Evolutionary conservation across 2,888 invertebrate species (phyloP), one percentile per base, ranked within the genome.

Genomic region (Colostygia pectinataria): DNA sequence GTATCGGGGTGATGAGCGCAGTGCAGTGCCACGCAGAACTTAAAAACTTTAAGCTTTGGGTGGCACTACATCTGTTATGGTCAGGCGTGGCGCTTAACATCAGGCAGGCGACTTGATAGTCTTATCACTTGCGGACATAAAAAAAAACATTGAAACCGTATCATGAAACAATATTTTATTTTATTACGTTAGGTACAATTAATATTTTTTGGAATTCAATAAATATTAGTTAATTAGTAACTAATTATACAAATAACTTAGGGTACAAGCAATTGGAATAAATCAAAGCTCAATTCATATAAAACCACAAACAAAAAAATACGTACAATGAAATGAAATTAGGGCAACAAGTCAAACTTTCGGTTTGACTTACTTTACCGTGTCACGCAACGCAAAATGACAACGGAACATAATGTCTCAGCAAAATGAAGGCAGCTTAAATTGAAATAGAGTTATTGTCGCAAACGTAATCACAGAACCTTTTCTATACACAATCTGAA

Each of bases 271-370:
- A 28, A 42, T 18, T 40, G 9, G 20, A 61, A 76, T 78, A 81
- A 83, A 82, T 82, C 76, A 80, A 72, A 74, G 69, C 65, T 65
- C 70, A 67, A 77, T 74, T 70, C 74, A 70, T 74, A 76, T 80
- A 80, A 82, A 83, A 72, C 71, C 65, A 61, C 63, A 69, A 77
- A 77, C 68, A 71, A 77, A 81, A 78, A 81, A 76, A 73, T n/a
- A n/a, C n/a, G n/a, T 67, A 76, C 73, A 77, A 61, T 74, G 66
- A 80, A 84, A 79, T 75, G 69, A 82, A 86, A 87, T 84, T 80
- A 80, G 82, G 82, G 74, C 76, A 80, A 80, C 79, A 82, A 81
- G 77, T 77, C 80, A 74, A 82, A 83, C 67, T 80, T 80, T 74
- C 65, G 64, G 66, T 72, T 68, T 85, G 84, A 86, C 74, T 84